Evolutionary conservation across 2,888 invertebrate species (phyloP), one percentile per base, ranked within the genome.

Genomic region (Drosophila buzzatii): DNA sequence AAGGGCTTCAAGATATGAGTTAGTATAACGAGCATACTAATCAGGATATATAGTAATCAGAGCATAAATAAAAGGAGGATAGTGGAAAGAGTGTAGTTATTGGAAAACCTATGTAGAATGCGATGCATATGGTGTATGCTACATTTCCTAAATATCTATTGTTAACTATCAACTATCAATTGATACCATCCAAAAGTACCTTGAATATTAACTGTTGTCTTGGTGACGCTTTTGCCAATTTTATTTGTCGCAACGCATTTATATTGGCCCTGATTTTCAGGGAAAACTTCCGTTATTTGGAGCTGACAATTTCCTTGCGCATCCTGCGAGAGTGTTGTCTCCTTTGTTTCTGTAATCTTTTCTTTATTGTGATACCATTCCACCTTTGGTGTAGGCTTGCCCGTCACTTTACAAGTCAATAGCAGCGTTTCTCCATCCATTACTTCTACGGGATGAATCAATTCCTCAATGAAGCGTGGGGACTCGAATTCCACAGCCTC

Each of bases 381-480:
- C 20, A 97, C 95, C 91, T 94, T 95, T 7, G 98, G 98, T 79
- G 95, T 95, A 33, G 98, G 98, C 88, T 95, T 95, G 33, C 97
- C 98, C 63, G 94, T 94, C 12, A 97, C 95, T 89, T 95, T 94
- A 89, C 97, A 97, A 37, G 94, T 95, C 58, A 98, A 94, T 73
- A 95, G 93, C 69, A 97, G 96, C 77, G 96, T 95, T 89, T 99
- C 97, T 60, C 98, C 98, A 91, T 98, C 98, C 96, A 98, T 98
- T 7, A 98, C 96, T 67, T 95, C 95, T 10, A 96, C 93, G 5
- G 97, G 95, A 61, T 95, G 94, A 14, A 84, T 67, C 75, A 98
- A 94, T 73, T 96, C 95, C 89, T 95, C 95, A 27, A 96, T 93
- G 91, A 99, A 97, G 81, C 95, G 94, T 39, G 99, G 99, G 44